Base-by-base conservation (phyloP, 2,888 invertebrate species). In the Enchytraeus crypticus region DNA sequence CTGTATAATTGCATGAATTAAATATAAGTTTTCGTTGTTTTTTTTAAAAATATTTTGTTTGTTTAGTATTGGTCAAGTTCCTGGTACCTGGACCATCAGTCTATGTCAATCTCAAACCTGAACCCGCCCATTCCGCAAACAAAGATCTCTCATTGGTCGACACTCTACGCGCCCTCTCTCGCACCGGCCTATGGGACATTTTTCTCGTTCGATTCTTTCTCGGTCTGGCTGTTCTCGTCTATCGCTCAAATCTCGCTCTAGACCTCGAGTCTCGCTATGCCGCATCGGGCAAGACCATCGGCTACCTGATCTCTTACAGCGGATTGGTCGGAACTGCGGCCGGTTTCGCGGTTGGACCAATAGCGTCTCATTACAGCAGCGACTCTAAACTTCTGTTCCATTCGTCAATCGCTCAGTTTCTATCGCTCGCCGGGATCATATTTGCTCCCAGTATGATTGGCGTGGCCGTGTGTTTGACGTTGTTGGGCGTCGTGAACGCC, bases 251-350 rank as follows among this genome's bases (percentile, higher is more conserved):
- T 63, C 75, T 76, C 60, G 70, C 73, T 0, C 53, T 75, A 32
- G 69, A 74, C 61, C 64, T 77, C 47, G 68, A 68, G 51, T 67
- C 73, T 46, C 71, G 69, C 53, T 78, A 71, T 66, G 69, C 71
- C 3, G 67, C 72, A 4, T 68, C 74, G 2, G 72, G 75, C 2
- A 70, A 66, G 45, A 68, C 64, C 2, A 70, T 73, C 14, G 78
- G 79, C 14, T 77, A 77, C 64, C 60, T 78, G 11, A 77, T 73
- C 23, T 78, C 79, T 3, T 76, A 72, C 59, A 71, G 71, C 55
- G 75, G 73, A 0, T 55, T 71, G 1, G 67, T 77, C 4, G 70
- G 77, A 5, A 71, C 76, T 0, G 21, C 73, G 3, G 70, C 72
- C 34, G 77, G 78, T 1, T 73, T 77, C 60, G 59, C 72, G 14